A percentile compares a stretch with the other conserved stretches of the same genome.
Conservation (phyloP, 2,797 vertebrate genomes). For the Sebastes trivittatus region DNA sequence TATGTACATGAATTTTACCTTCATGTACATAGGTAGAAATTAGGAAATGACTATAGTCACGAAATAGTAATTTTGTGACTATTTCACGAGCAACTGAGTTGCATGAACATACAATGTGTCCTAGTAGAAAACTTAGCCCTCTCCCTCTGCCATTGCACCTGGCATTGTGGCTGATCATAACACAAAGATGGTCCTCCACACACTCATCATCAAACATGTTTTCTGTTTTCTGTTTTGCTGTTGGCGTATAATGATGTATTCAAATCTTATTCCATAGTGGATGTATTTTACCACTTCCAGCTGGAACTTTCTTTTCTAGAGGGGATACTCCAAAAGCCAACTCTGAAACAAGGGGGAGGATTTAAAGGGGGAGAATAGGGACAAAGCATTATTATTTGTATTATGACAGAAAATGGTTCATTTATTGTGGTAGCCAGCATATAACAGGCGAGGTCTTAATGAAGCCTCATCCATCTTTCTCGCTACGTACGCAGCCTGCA, state of each 20-base stretch:
- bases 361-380: constrained; percentile 18
- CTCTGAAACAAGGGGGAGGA: neutral
- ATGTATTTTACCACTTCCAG: neutral
- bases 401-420: constrained; percentile 55
- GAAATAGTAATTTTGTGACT: neutral
- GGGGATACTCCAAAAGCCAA: constrained; percentile 2
- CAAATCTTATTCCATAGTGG: neutral
- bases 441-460: constrained; percentile 49
- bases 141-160: neutral
- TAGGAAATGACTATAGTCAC: too few species aligned
- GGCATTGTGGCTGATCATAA: neutral
- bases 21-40: too few species aligned
- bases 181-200: neutral
- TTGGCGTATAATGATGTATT: neutral
- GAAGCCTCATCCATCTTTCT: constrained; percentile 59
- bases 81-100: neutral
- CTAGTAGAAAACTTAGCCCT: neutral
- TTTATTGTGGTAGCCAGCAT: constrained; percentile 40
- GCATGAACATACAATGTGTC: neutral
- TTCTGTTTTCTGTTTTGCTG: neutral
- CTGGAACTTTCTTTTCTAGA: neutral
- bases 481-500: constrained; percentile 30
- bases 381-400: constrained; percentile 55
- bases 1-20: too few species aligned
- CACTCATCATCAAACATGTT: neutral